Percentiles rank a stretch among this genome's conserved stretches.
Evolutionary conservation across 2,113 vertebrate genomes (phyloP).

Genomic region (Cryptotis parvus): DNA sequence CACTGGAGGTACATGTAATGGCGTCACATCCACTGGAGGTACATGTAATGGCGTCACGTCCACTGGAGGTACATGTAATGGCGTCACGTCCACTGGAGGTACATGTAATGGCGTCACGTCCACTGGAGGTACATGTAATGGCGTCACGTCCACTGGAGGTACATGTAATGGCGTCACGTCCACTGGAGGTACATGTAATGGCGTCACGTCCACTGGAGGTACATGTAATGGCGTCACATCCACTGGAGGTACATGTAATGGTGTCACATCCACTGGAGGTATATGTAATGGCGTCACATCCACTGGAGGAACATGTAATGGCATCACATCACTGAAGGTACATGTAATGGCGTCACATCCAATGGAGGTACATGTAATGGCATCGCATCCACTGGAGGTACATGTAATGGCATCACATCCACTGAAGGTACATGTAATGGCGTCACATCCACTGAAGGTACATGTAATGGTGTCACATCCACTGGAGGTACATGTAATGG

Average conservation of each 20-base stretch:
- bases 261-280: no score
- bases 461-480: constrained; percentile 23
- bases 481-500: constrained; percentile 44
- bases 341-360: constrained; percentile 20
- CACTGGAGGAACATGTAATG: constrained; percentile 43
- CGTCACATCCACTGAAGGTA: no score
- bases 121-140: constrained; percentile 44
- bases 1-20: constrained; percentile 44
- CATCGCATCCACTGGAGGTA: no score
- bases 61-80: constrained; percentile 44
- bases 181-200: constrained; percentile 44
- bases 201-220: no score
- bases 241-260: constrained; percentile 44
- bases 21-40: no score
- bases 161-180: constrained; percentile 26
- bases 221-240: constrained; percentile 27
- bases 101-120: constrained; percentile 26
- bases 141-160: no score
- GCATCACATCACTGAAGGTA: no score
- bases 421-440: constrained; percentile 43
- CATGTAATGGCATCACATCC: constrained; percentile 29
- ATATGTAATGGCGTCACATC: constrained; percentile 27
- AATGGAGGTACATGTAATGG: constrained; percentile 44
- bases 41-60: constrained; percentile 26
- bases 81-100: no score